Evolutionary conservation across 2,888 invertebrate genomes (phyloP).

Genomic region (Cetonia aurata): DNA sequence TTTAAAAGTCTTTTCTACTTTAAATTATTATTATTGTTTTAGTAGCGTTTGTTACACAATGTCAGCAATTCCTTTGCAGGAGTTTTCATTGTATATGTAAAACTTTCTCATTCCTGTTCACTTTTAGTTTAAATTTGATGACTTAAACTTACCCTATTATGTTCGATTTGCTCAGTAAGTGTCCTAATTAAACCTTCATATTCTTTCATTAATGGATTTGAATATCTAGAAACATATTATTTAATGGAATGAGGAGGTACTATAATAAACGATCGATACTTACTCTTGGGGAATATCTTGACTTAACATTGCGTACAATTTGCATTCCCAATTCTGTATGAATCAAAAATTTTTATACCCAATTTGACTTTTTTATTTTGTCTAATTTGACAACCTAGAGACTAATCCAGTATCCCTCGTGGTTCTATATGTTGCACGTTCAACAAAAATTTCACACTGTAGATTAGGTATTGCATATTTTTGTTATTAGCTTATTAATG

Average conservation of each 20-base stretch:
- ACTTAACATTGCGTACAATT: background rate
- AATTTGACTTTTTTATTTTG: slow-evolving; percentile 26
- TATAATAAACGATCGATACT: slow-evolving; percentile 10
- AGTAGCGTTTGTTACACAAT: no score
- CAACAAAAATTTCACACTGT: no score
- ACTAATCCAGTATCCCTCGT: background rate
- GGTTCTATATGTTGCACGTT: no score
- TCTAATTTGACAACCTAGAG: slow-evolving; percentile 26
- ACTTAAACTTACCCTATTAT: slow-evolving; percentile 69
- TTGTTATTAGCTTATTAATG: no score
- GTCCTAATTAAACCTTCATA: slow-evolving; percentile 60
- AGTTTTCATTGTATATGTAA: no score
- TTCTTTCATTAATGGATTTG: slow-evolving; percentile 53
- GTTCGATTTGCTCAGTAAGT: slow-evolving; percentile 68
- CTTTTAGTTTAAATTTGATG: no score
- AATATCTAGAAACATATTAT: slow-evolving; percentile 49
- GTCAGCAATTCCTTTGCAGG: no score
- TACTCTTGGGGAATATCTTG: slow-evolving; percentile 43
- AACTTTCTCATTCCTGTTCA: no score
- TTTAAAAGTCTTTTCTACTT: background rate
- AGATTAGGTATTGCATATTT: no score
- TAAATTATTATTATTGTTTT: background rate
- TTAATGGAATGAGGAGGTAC: background rate
- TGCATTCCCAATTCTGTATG: background rate
- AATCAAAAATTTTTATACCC: background rate